Evolutionary conservation across 2,113 vertebrate genomes (phyloP), one percentile per base, ranked within the genome.

Genomic region (Saccopteryx leptura): DNA sequence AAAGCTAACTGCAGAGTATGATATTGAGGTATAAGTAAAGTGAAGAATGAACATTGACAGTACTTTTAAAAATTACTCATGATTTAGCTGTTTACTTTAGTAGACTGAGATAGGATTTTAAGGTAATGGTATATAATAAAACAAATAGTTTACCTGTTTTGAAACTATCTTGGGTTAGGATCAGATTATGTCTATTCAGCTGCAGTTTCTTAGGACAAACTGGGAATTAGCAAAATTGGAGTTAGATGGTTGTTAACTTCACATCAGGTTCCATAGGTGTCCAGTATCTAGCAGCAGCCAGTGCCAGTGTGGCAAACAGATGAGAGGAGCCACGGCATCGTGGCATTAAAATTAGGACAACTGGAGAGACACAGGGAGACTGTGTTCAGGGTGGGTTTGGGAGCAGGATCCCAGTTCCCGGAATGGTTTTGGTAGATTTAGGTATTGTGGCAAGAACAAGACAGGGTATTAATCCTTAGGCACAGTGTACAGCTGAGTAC

Each of bases 51-150:
- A 28, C 46, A 74, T 46, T 56, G 54, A 69, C 21, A n/a, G 1
- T 58, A 52, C 46, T 88, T 93, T 63, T 17, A 52, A 66, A 74
- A 91, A 19, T 69, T 74, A 80, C 65, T 78, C 63, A 26, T 83
- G 46, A 50, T 83, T 82, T 93, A 66, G 33, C 12, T 89, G 5
- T 93, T 81, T 69, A 93, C 10, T 12, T 50, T 54, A 63, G 23
- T 19, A 85, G 54, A 82, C 33, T 93, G 11, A 93, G n/a, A 81
- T 65, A 85, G 52, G 60, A 83, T 92, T 88, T 92, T 92, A 68
- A 87, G 93, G 21, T 93, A 58, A 83, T 68, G 33, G 12, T 87
- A 83, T 75, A 63, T 89, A n/a, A 65, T 89, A 66, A 88, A 84
- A 69, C 7, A 46, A 50, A 50, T 82, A 61, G 56, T 93, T 78